A percentile compares a stretch with the other conserved stretches of the same genome.
phyloP scores from a whole-genome alignment of 2,797 vertebrate genomes.

The Potorous gilbertii region DNA sequence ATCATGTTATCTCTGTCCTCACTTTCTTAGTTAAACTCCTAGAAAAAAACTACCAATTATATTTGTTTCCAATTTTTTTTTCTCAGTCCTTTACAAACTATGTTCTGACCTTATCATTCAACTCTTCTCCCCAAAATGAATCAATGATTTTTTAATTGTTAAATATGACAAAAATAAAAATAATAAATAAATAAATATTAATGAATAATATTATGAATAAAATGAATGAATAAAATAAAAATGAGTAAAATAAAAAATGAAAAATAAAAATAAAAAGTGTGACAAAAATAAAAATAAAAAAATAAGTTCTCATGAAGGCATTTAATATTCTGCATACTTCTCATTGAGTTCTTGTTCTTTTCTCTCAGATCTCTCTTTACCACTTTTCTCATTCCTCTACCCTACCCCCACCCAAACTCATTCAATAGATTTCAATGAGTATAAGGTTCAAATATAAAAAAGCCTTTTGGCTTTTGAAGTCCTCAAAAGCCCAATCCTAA shows the following conservation, averaged over 20 bases:
- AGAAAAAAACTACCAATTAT: not conserved
- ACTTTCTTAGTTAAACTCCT: not conserved
- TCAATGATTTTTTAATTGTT: too few relatives aligned
- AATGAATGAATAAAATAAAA: too few relatives aligned
- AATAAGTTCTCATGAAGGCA: not conserved
- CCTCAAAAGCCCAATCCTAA: not conserved
- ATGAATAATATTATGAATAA: too few relatives aligned
- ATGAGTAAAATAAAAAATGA: too few relatives aligned
- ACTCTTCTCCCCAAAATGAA: not conserved
- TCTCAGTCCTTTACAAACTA: not conserved
- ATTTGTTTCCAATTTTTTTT: not conserved
- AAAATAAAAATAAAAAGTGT: too few relatives aligned
- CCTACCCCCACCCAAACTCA: not conserved
- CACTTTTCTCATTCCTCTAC: not conserved
- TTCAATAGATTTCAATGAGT: not conserved
- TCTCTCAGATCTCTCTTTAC: not conserved
- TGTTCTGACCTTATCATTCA: not conserved
- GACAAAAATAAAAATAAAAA: too few relatives aligned
- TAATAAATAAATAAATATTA: too few relatives aligned
- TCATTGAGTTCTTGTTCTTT: not conserved
- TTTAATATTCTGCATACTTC: not conserved
- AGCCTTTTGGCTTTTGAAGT: not conserved
- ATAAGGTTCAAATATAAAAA: not conserved
- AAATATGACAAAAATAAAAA: too few relatives aligned
- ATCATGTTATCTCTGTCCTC: not conserved